Percentiles rank a stretch among this genome's conserved stretches.
These are phyloP conservation scores for Hemibagrus guttatus DNA, from an alignment of 2,797 vertebrate species.

Conservation along the genomic window DNA sequence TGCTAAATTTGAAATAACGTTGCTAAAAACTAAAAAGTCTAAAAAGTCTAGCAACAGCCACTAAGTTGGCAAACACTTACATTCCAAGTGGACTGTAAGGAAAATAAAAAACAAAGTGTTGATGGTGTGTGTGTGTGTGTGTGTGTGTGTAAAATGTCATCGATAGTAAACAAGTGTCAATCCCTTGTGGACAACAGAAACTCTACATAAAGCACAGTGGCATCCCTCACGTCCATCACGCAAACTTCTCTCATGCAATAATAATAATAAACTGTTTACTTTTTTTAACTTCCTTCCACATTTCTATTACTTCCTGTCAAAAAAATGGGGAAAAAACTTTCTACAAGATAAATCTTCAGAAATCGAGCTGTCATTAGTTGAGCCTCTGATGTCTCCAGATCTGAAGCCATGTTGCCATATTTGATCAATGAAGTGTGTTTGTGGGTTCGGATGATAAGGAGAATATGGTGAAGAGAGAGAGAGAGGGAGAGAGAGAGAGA, in stretches of 20 bases:
- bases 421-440: slow-evolving; percentile 33
- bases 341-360: slow-evolving; percentile 29
- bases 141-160: background rate
- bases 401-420: slow-evolving; percentile 5
- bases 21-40: background rate
- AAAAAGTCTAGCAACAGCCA: background rate
- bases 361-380: slow-evolving; percentile 28
- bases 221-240: background rate
- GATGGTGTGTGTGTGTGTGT: background rate
- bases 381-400: slow-evolving; percentile 16
- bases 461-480: background rate
- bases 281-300: background rate
- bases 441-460: slow-evolving; percentile 14
- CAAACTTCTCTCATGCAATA: slow-evolving; percentile 7
- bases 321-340: background rate
- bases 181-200: background rate
- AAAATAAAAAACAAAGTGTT: background rate
- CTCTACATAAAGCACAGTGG: background rate
- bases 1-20: background rate
- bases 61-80: background rate
- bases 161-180: background rate
- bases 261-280: slow-evolving; percentile 34
- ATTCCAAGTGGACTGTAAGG: background rate
- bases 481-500: slow-evolving; percentile 4
- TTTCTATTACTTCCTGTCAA: slow-evolving; percentile 22